These are phyloP conservation scores for Hyperoplus lanceolatus DNA, from an alignment of 2,797 vertebrate species.

Conservation along the genomic window DNA sequence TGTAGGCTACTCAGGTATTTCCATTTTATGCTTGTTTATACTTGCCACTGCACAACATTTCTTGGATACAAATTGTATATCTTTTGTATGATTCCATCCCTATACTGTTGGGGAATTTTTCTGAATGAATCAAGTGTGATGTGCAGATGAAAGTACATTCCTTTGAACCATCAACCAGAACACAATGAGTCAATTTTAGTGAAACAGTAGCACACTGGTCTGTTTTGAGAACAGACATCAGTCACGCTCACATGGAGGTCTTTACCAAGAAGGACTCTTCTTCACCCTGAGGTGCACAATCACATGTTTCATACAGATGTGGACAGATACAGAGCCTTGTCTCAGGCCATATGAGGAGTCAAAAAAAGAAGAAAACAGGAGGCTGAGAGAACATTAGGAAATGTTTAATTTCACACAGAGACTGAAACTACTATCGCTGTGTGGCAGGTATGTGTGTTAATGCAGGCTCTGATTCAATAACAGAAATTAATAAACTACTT, in stretches of 20 bases:
- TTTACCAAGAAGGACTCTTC: background rate
- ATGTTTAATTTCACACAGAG: constrained; percentile 27
- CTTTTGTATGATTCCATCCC: too few species aligned
- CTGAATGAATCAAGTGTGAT: too few species aligned
- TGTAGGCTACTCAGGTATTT: too few species aligned
- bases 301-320: constrained; percentile 18
- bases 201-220: too few species aligned
- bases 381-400: background rate
- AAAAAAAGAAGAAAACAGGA: constrained; percentile 29
- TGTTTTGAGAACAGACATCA: background rate
- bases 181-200: too few species aligned
- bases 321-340: background rate
- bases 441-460: constrained; percentile 4
- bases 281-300: constrained; percentile 19
- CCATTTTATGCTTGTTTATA: too few species aligned
- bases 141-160: too few species aligned
- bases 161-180: too few species aligned
- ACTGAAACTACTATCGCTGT: background rate
- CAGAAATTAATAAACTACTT: background rate
- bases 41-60: too few species aligned
- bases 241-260: background rate
- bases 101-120: too few species aligned
- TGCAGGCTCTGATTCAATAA: background rate
- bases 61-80: too few species aligned
- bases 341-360: constrained; percentile 9